Base-by-base conservation (phyloP, 2,113 vertebrate genomes). In the Thalassarche chlororhynchos region DNA sequence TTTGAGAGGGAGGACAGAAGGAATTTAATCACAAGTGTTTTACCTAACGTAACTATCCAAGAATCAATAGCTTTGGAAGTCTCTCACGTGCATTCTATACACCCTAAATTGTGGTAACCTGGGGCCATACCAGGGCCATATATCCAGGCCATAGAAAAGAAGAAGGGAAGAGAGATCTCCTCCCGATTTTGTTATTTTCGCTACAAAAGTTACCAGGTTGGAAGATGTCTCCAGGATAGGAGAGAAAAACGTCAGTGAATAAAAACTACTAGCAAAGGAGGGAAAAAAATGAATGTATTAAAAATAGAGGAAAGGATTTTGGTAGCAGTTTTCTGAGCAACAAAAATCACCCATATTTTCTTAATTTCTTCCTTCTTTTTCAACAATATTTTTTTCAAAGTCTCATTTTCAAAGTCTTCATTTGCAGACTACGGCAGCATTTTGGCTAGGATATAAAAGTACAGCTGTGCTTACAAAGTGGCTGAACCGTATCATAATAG, bases 21-120 rank as follows among this genome's bases (percentile, higher is more conserved):
- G 23, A 60, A 46, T 29, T 51, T 72, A 52, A 42, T 57, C 76
- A 21, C 26, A 38, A 38, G n/a, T 23, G 34, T 40, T 87, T 94
- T 44, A 52, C 29, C 20, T 60, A 44, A 20, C 2, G 3, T n/a
- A 72, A 38, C 13, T 65, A 14, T 12, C 23, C 4, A n/a, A 72
- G 60, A 74, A 75, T 24, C 11, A 21, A 19, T 9, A 47, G 13
- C 26, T 72, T 65, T 76, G 44, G 25, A 75, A 65, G 26, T 70
- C 9, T 32, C 17, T 54, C 5, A 10, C 6, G 1, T 0, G 1
- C 11, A 10, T 40, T 69, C 31, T 24, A 2, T 31, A 10, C 16
- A 38, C 14, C 7, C 28, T 36, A n/a, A 24, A 5, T 8, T 13
- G 12, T 24, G 10, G 38, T 65, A 49, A 51, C 16, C 17, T 6